These are phyloP conservation scores for Aeoliscus strigatus DNA, from an alignment of 2,797 vertebrate species.

Conservation along the genomic window DNA sequence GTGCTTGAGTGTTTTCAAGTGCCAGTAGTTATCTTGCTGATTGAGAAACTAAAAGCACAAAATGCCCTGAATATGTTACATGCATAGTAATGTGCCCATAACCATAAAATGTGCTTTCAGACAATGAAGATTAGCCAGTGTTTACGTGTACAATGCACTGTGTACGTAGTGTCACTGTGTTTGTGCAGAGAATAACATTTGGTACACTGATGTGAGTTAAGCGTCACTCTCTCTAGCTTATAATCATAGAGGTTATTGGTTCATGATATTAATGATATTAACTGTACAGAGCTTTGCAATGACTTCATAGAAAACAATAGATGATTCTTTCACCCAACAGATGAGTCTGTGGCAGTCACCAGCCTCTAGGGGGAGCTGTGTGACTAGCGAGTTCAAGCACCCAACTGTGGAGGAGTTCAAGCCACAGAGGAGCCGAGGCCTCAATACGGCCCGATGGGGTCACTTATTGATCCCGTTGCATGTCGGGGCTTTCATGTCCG, in stretches of 20 bases:
- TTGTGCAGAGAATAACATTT: conserved; percentile 64
- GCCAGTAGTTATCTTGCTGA: conserved; percentile 65
- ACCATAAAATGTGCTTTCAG: conserved; percentile 69
- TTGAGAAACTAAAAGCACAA: conserved; percentile 72
- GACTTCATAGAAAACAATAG: conserved; percentile 46
- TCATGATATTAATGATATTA: conserved; percentile 53
- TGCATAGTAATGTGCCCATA: conserved; percentile 79
- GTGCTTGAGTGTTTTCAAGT: conserved; percentile 66
- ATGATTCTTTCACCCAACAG: conserved; percentile 39
- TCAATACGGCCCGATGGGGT: conserved; percentile 1
- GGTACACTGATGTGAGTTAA: conserved; percentile 57
- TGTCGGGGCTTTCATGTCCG: conserved; percentile 17
- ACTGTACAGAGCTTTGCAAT: conserved; percentile 65
- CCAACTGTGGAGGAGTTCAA: conserved; percentile 23
- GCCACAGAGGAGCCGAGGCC: conserved; percentile 32
- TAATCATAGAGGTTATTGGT: conserved; percentile 62
- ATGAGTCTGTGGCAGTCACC: conserved; percentile 29
- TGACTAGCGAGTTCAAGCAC: conserved; percentile 23
- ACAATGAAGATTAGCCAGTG: conserved; percentile 56
- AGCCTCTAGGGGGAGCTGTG: conserved; percentile 57
- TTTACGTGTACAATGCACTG: conserved; percentile 57
- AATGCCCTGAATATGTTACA: conserved; percentile 75
- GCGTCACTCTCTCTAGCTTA: conserved; percentile 58
- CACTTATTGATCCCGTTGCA: conserved; percentile 20
- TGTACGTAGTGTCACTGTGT: conserved; percentile 52